A percentile compares a stretch with the other conserved stretches of the same genome.
These are phyloP conservation scores for Haplochromis burtoni DNA, from an alignment of 2,113 vertebrate genomes.

Conservation along the genomic window DNA sequence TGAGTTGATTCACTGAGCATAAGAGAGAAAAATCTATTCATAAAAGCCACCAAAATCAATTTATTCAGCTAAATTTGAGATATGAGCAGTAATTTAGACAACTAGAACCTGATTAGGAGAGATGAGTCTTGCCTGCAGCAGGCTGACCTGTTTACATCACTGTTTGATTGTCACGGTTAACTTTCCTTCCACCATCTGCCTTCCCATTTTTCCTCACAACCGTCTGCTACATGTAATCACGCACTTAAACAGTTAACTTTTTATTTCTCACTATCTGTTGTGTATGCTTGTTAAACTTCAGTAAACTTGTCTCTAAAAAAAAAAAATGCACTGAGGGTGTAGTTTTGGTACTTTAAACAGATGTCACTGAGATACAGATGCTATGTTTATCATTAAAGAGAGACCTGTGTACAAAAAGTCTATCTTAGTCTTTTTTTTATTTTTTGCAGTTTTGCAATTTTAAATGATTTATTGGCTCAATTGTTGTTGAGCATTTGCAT, in stretches of 20 bases:
- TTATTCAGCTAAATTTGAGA: background rate
- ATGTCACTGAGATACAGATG: background rate
- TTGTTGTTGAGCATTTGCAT: background rate
- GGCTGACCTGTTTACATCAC: background rate
- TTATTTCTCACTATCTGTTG: background rate
- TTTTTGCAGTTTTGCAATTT: background rate
- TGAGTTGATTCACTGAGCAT: background rate
- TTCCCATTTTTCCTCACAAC: background rate
- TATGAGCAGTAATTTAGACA: background rate
- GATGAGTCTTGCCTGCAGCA: background rate
- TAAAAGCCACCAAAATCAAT: background rate
- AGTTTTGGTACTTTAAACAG: background rate
- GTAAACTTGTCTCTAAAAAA: background rate
- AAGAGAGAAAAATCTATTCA: background rate
- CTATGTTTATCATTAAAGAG: background rate
- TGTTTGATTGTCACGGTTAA: background rate
- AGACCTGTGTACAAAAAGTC: background rate
- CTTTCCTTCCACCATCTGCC: background rate
- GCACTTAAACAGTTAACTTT: background rate
- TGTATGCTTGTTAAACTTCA: background rate
- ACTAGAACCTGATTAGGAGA: background rate
- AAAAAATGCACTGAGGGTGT: background rate
- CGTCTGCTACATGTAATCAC: background rate
- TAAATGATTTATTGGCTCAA: background rate
- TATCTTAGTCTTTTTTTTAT: background rate